These are phyloP conservation scores for Aplysia californica DNA, from an alignment of 1,140 invertebrate genomes.

Conservation along the genomic window DNA sequence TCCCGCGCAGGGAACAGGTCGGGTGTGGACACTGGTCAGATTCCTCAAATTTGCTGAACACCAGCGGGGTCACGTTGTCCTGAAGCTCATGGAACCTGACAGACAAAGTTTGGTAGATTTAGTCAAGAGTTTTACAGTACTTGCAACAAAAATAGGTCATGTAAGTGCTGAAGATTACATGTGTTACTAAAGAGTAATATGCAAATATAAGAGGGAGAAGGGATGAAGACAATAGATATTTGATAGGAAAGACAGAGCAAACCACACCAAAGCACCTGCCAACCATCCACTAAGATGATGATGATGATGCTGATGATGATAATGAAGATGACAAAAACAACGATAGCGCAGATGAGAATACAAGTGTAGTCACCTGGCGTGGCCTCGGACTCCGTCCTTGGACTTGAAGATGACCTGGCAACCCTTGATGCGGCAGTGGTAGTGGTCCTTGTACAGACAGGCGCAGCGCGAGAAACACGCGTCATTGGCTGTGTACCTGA, in stretches of 20 bases:
- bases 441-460: slow-evolving; percentile 80
- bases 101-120: slow-evolving; percentile 28
- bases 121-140: too few relatives aligned
- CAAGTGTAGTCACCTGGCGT: slow-evolving; percentile 71
- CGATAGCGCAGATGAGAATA: background rate
- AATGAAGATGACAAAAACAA: background rate
- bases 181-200: too few relatives aligned
- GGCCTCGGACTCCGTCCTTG: slow-evolving; percentile 84
- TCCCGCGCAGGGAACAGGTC: slow-evolving; percentile 81
- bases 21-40: slow-evolving; percentile 72
- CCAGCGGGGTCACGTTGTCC: slow-evolving; percentile 84
- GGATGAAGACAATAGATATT: too few relatives aligned
- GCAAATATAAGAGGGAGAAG: too few relatives aligned
- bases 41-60: slow-evolving; percentile 74
- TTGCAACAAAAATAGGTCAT: too few relatives aligned
- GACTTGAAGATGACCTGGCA: slow-evolving; percentile 74
- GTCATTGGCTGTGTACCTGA: slow-evolving; percentile 71
- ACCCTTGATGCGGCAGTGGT: slow-evolving; percentile 74
- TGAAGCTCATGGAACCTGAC: slow-evolving; percentile 86
- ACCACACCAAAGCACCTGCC: too few relatives aligned
- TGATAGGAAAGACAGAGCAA: too few relatives aligned
- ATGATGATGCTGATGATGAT: too few relatives aligned
- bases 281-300: too few relatives aligned
- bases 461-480: slow-evolving; percentile 77
- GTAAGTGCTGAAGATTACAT: too few relatives aligned